A percentile compares a stretch with the other conserved stretches of the same genome.
Evolutionary conservation across 1,140 invertebrate genomes (phyloP).

Genomic region (Steinernema khuongi): DNA sequence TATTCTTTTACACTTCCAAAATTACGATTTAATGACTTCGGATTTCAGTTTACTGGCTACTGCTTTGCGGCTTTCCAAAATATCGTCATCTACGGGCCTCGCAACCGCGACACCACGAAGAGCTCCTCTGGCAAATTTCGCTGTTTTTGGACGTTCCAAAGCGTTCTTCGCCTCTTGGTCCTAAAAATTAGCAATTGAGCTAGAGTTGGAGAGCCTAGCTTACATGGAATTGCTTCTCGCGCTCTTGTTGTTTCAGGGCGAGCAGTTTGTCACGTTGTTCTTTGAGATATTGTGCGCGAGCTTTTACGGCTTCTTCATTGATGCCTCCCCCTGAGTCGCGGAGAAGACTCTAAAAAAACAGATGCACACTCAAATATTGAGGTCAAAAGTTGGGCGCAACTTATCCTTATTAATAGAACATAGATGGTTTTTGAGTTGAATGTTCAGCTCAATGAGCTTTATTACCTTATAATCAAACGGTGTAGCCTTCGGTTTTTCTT

Average conservation of each 20-base stretch:
- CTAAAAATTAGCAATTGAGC: background rate
- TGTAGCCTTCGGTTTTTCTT: background rate
- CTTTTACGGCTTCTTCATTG: constrained; percentile 68
- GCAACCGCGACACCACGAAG: constrained; percentile 49
- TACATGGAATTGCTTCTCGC: constrained; percentile 69
- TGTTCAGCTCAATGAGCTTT: constrained; percentile 60
- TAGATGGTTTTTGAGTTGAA: constrained; percentile 21
- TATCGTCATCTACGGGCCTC: background rate
- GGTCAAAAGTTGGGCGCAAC: background rate
- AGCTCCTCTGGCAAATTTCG: constrained; percentile 38
- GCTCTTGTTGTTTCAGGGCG: constrained; percentile 76
- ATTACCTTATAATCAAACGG: constrained; percentile 56
- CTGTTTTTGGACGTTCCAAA: constrained; percentile 35
- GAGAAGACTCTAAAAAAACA: constrained; percentile 71
- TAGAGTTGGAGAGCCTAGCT: background rate
- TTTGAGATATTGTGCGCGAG: constrained; percentile 75
- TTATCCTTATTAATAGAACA: constrained; percentile 24
- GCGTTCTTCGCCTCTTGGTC: constrained; percentile 6
- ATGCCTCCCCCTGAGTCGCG: constrained; percentile 67
- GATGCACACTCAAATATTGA: background rate
- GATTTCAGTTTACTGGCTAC: background rate
- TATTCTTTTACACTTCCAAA: no score
- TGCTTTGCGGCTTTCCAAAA: background rate
- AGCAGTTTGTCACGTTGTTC: constrained; percentile 81
- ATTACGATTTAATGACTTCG: background rate